Percentiles rank a stretch among this genome's conserved stretches.
Conservation (phyloP, 2,113 vertebrate species). For the Nycticorax nycticorax region DNA sequence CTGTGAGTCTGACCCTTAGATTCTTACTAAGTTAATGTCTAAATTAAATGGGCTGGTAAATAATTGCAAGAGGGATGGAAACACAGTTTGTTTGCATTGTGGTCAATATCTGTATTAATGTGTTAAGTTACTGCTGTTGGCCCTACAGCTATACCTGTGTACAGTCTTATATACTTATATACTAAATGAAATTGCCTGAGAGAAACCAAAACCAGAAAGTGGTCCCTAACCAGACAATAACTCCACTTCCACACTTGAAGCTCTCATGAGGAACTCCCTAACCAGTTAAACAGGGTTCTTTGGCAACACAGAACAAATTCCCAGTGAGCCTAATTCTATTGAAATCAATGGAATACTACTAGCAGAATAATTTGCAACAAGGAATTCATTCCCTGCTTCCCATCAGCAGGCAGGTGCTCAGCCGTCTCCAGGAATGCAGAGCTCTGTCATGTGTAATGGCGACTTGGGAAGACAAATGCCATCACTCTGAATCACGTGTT, state of each 20-base stretch:
- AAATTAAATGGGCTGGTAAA: constrained; percentile 17
- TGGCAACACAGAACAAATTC: neutral
- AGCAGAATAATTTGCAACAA: neutral
- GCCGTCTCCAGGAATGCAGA: too few species aligned
- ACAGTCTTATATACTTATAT: neutral
- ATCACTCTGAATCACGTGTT: too few species aligned
- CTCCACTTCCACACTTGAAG: neutral
- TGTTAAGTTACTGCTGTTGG: neutral
- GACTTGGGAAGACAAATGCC: too few species aligned
- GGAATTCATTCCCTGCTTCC: too few species aligned
- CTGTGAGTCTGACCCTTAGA: neutral
- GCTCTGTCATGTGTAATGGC: too few species aligned
- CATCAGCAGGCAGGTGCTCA: too few species aligned
- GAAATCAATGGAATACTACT: neutral
- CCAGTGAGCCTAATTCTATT: neutral
- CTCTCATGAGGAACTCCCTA: neutral
- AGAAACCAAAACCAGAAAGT: neutral
- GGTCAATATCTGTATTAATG: neutral
- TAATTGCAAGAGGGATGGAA: neutral
- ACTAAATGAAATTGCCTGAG: neutral
- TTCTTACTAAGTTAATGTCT: constrained; percentile 1
- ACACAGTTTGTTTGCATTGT: neutral
- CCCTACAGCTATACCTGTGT: neutral
- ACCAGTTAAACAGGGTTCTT: neutral
- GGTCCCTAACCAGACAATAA: neutral